Base-by-base conservation (phyloP, 2,113 vertebrate genomes). In the Lucifuga dentata region DNA sequence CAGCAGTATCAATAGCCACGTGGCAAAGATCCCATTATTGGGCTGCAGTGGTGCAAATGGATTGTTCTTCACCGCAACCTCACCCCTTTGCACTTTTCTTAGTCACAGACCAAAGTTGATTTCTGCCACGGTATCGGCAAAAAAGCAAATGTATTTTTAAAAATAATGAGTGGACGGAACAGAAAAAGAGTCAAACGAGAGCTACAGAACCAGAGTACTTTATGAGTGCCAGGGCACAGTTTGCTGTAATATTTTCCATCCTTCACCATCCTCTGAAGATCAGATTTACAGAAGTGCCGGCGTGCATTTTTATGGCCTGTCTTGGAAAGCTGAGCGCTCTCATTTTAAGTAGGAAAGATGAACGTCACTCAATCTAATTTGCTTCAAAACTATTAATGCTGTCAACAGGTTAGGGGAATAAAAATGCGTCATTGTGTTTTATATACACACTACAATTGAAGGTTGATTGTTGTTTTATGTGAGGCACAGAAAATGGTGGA, bases 161-260 rank as follows among this genome's bases (percentile, higher is more conserved):
- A 43, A 36, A 44, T 19, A 36, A 26, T 26, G 15, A 13, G 26
- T 7, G 7, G 26, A 29, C 26, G 26, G 26, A 29, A 29, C 10
- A 43, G 21, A 17, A 5, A 40, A 38, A 17, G 8, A 20, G 5
- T 20, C 16, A 23, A 23, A 63, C 67, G 12, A 39, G 11, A 11
- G 52, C 49, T 52, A 35, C n/a, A 32, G n/a, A 48, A 11, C 19
- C n/a, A 1, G 8, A 1, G 43, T 40, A 17, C 45, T 63, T 76
- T 15, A 62, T 3, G 16, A 23, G 35, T 65, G 58, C 33, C 59
- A 44, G 45, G 43, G 7, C 46, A 5, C 43, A 11, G 55, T 32
- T 23, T 63, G 61, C 35, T 53, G 57, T 74, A 66, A 84, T 43
- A 71, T 80, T 86, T 89, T 86, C 81, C 86, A 80, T 60, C 46